phyloP scores from a whole-genome alignment of 2,888 invertebrate species.

The Hecatera dysodea region DNA sequence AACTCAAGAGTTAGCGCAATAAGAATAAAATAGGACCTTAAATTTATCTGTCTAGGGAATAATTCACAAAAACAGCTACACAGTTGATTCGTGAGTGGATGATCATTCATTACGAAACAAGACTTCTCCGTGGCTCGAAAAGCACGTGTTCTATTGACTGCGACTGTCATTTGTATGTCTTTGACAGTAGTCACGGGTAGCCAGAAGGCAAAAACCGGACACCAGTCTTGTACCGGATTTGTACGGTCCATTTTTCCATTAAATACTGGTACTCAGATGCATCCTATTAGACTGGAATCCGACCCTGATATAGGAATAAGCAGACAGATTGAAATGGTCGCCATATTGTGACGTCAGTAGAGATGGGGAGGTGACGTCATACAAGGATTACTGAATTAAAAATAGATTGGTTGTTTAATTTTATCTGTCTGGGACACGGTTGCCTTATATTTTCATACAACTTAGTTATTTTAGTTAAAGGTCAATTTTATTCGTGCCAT shows the following conservation, averaged over 20 bases:
- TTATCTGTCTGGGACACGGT: constrained; percentile 6
- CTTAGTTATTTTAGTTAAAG: neutral
- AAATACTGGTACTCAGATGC: too few relatives aligned
- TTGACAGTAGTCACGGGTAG: too few relatives aligned
- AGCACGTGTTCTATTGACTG: too few relatives aligned
- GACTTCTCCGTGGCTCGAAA: too few relatives aligned
- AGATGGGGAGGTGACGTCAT: constrained; percentile 9
- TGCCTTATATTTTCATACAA: constrained; percentile 3
- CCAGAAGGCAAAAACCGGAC: too few relatives aligned
- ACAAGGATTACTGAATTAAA: neutral
- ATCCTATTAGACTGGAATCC: neutral
- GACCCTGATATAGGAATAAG: neutral
- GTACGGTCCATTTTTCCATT: too few relatives aligned
- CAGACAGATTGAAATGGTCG: neutral
- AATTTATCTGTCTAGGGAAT: neutral
- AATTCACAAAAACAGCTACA: too few relatives aligned
- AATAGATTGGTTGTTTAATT: constrained; percentile 16
- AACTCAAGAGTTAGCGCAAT: too few relatives aligned
- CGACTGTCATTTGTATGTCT: too few relatives aligned
- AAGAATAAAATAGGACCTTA: neutral
- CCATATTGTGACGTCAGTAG: constrained; percentile 29
- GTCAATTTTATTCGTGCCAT: neutral
- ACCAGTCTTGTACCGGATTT: too few relatives aligned
- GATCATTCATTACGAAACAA: too few relatives aligned
- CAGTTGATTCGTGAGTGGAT: too few relatives aligned